Base-by-base conservation (phyloP, 37 sponge, comb jelly and placozoan species). In the Theonella swinhoei region DNA sequence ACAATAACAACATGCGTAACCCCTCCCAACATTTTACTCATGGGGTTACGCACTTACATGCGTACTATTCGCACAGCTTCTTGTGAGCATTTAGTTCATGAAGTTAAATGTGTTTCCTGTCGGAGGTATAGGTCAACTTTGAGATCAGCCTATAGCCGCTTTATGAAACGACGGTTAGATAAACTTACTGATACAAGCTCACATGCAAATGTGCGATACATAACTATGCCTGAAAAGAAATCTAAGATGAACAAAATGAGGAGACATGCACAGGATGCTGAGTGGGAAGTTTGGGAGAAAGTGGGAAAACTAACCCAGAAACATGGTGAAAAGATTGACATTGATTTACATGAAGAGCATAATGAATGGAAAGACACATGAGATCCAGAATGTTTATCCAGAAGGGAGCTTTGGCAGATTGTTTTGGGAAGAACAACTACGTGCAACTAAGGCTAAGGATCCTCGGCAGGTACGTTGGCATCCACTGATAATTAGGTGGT, bases 401-500 rank as follows among this genome's bases (percentile, higher is more conserved):
- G 85, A 76, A 42, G 72, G 78, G 0, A 70, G 62, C 39, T 85
- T 85, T 68, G 23, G 8, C 0, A 25, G 72, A 28, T 33, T 85
- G 8, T 85, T 85, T 29, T 78, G 87, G 87, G 74, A 86, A 7
- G 42, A 86, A 24, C 87, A 86, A 36, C 9, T 73, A 30, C 25
- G 74, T 42, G 84, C 84, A 9, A 31, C 76, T 2, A 24, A 25
- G 19, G 76, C 29, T 4, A 78, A 63, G 24, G 36, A 79, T 65
- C 42, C 75, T 7, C 72, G 47, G 31, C 69, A 76, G 43, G 76
- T 88, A 68, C 43, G 69, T 23, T 88, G 88, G 82, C 88, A 88
- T 63, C 88, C 88, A 3, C n/a, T 74, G 31, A 87, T 79, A 75
- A 73, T 80, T 11, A 72, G 62, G 37, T 88, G 82, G 82, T 81